Evolutionary conservation across 2,888 invertebrate genomes (phyloP).

Genomic region (Dicyrtomina minuta): DNA sequence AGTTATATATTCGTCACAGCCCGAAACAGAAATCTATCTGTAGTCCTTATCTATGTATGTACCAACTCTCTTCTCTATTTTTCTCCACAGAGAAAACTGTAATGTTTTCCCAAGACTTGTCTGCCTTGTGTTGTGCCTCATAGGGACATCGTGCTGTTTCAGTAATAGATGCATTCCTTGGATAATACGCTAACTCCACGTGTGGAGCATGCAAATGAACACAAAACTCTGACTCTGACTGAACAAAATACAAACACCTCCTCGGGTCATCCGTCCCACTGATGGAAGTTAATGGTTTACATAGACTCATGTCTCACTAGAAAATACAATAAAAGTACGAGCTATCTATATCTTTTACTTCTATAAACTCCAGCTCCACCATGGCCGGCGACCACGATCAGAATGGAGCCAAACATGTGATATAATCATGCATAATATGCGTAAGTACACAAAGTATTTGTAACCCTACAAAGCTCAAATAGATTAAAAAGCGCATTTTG

Average conservation of each 20-base stretch:
- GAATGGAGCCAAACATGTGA: too few species aligned
- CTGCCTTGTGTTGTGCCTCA: too few species aligned
- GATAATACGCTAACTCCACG: constrained; percentile 5
- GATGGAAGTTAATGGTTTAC: not conserved
- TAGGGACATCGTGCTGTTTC: not conserved
- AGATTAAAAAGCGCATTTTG: not conserved
- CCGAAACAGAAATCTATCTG: constrained; percentile 2
- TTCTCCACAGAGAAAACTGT: not conserved
- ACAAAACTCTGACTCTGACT: constrained; percentile 13
- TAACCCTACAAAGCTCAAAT: not conserved
- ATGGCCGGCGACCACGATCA: not conserved
- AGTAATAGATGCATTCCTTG: not conserved
- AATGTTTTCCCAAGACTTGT: constrained; percentile 1
- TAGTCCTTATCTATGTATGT: too few species aligned
- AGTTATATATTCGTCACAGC: constrained; percentile 21
- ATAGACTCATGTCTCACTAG: too few species aligned
- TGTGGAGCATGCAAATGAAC: constrained; percentile 17
- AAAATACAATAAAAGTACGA: not conserved
- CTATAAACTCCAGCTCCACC: not conserved
- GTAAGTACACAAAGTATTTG: not conserved
- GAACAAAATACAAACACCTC: constrained; percentile 25
- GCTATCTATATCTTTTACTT: not conserved
- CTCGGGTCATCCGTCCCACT: constrained; percentile 23
- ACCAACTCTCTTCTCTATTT: too few species aligned
- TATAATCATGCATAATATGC: not conserved